phyloP scores from a whole-genome alignment of 2,888 invertebrate species.

The Chymomyza amoena region DNA sequence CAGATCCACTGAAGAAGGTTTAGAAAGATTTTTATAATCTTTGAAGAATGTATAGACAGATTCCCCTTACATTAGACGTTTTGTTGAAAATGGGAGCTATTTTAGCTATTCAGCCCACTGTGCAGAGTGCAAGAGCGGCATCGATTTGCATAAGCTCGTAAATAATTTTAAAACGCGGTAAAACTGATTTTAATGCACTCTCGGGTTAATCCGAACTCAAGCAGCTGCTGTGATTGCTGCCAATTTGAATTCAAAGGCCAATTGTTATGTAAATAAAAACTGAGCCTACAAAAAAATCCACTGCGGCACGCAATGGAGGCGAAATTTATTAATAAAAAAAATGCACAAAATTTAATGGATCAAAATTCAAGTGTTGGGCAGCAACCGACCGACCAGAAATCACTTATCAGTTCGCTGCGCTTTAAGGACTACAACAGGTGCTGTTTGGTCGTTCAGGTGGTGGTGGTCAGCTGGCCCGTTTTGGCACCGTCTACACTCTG shows the following conservation, averaged over 20 bases:
- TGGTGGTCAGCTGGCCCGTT: conserved; percentile 42
- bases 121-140: conserved; percentile 25
- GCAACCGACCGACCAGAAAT: background rate
- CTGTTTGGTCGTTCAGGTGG: conserved; percentile 30
- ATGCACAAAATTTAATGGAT: conserved; percentile 3
- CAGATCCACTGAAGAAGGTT: no score
- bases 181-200: conserved; percentile 41
- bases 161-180: conserved; percentile 56
- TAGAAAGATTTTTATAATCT: no score
- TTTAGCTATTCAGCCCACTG: conserved; percentile 35
- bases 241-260: conserved; percentile 60
- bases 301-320: background rate
- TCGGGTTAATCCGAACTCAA: background rate
- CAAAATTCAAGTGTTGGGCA: background rate
- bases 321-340: background rate
- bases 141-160: conserved; percentile 57
- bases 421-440: conserved; percentile 61
- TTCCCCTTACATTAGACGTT: no score
- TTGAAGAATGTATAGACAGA: no score
- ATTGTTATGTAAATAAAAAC: conserved; percentile 59
- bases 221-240: conserved; percentile 18
- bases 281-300: background rate
- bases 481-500: conserved; percentile 6
- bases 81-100: no score
- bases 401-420: conserved; percentile 17